Percentiles rank a stretch among this genome's conserved stretches.
These are phyloP conservation scores for Rhagoletis zephyria DNA, from an alignment of 1,140 invertebrate genomes.

Conservation along the genomic window DNA sequence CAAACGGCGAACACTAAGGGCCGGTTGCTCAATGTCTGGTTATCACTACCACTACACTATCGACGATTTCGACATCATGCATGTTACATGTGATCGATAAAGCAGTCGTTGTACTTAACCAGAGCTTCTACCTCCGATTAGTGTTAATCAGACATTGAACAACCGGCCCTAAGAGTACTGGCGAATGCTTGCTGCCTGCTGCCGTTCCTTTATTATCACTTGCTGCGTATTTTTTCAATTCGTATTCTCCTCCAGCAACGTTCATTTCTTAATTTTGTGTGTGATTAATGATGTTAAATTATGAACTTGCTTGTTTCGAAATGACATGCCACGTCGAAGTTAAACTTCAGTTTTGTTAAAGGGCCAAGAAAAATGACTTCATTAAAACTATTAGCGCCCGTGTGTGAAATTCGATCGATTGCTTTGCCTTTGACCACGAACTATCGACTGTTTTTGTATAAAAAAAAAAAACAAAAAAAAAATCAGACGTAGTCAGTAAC, in stretches of 20 bases:
- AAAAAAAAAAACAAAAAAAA: too few relatives aligned
- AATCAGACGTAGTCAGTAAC: too few relatives aligned
- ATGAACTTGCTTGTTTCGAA: slow-evolving; percentile 72
- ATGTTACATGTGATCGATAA: too few relatives aligned
- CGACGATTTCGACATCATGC: too few relatives aligned
- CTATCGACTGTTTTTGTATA: slow-evolving; percentile 37
- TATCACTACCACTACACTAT: too few relatives aligned
- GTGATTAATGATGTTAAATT: slow-evolving; percentile 72
- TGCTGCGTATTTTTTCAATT: background rate
- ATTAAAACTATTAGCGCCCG: slow-evolving; percentile 73
- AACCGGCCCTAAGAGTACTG: too few relatives aligned
- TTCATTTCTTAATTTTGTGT: background rate
- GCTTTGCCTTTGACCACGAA: slow-evolving; percentile 54
- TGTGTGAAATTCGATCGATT: slow-evolving; percentile 72
- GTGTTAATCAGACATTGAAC: too few relatives aligned
- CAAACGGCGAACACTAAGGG: slow-evolving; percentile 11
- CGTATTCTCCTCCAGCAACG: slow-evolving; percentile 61
- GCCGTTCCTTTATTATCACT: slow-evolving; percentile 13
- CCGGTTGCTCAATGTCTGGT: too few relatives aligned
- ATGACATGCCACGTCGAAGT: slow-evolving; percentile 58
- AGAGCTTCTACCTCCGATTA: too few relatives aligned
- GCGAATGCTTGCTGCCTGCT: background rate
- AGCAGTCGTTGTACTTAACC: too few relatives aligned
- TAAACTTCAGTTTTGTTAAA: slow-evolving; percentile 71
- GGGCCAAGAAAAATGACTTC: slow-evolving; percentile 72